Percentiles rank a stretch among this genome's conserved stretches.
Evolutionary conservation across 1,140 invertebrate species (phyloP).

Genomic region (Wiebesia pumilae): DNA sequence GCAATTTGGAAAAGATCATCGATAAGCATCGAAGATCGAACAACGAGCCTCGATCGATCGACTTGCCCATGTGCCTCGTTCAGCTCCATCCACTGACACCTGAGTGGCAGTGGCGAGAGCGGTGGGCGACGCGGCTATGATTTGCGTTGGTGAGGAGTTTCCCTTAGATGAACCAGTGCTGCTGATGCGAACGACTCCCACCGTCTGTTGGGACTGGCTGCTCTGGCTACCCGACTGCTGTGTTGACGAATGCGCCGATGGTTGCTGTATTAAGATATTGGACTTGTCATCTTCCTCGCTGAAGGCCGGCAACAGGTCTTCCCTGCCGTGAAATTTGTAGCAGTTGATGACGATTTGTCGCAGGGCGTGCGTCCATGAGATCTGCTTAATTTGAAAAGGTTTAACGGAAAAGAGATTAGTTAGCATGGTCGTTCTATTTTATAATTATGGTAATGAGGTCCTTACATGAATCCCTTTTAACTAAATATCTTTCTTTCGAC

Average conservation of each 20-base stretch:
- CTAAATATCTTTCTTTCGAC: background rate
- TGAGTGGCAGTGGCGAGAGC: slow-evolving; percentile 79
- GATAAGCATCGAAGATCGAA: background rate
- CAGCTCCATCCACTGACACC: slow-evolving; percentile 78
- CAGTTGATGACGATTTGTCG: slow-evolving; percentile 98
- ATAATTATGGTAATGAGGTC: background rate
- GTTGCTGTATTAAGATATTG: slow-evolving; percentile 70
- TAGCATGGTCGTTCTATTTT: slow-evolving; percentile 52
- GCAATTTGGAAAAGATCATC: background rate
- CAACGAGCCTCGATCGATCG: slow-evolving; percentile 33
- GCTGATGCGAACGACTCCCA: slow-evolving; percentile 81
- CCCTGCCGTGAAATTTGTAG: slow-evolving; percentile 97
- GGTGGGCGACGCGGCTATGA: slow-evolving; percentile 77
- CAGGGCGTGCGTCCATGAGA: slow-evolving; percentile 98
- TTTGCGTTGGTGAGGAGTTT: slow-evolving; percentile 76
- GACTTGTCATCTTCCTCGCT: slow-evolving; percentile 91
- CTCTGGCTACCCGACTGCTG: slow-evolving; percentile 62
- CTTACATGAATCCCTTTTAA: slow-evolving; percentile 29
- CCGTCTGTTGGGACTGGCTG: slow-evolving; percentile 74
- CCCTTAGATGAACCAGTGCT: slow-evolving; percentile 76
- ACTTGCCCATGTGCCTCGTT: slow-evolving; percentile 54
- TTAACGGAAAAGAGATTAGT: slow-evolving; percentile 46
- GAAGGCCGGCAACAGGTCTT: slow-evolving; percentile 96
- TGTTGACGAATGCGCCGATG: slow-evolving; percentile 69
- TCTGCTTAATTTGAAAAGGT: slow-evolving; percentile 77